Base-by-base conservation (phyloP, 2,113 vertebrate genomes). In the Austrofundulus limnaeus region DNA sequence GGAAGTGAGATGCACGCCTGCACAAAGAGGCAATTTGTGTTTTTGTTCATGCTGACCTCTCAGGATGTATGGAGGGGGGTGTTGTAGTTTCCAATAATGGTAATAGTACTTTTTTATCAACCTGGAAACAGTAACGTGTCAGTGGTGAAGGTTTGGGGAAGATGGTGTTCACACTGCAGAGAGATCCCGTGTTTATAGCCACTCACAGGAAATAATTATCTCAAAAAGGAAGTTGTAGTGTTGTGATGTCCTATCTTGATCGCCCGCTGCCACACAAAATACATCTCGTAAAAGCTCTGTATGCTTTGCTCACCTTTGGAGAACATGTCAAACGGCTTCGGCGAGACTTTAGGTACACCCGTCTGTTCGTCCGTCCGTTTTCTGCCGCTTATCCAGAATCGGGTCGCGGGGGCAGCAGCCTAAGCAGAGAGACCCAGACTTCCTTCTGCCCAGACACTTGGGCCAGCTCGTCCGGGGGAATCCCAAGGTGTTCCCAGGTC, bases 191-290 rank as follows among this genome's bases (percentile, higher is more conserved):
- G 76, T 83, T 80, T 78, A 66, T 66, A 50, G 56, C 16, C 2
- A 13, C 67, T 72, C 69, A 71, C 76, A 83, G 84, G 82, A 87
- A 85, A 61, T 64, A 4, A 80, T 83, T 75, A 77, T 57, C 61
- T 69, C 20, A 60, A 76, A 77, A 67, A 74, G 85, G 83, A 88
- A 85, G 85, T 80, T 70, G 80, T 88, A 88, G 87, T 85, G 86
- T 85, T 81, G 72, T 75, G 41, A 17, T 39, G 38, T 50, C 37
- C 64, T 69, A 20, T 66, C 75, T 48, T 19, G 17, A 54, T 31
- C 66, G 70, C 49, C 56, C 38, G 49, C 41, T 61, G 56, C 58
- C 7, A 72, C 53, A 66, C 25, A 28, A 4, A 53, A 67, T 13
- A 52, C 42, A 56, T 41, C 42, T 53, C 25, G 3, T 28, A 5